Evolutionary conservation across 30 jellyfish, hydroid and myxozoan genomes (phyloP).

Genomic region (Rhopilema esculentum): DNA sequence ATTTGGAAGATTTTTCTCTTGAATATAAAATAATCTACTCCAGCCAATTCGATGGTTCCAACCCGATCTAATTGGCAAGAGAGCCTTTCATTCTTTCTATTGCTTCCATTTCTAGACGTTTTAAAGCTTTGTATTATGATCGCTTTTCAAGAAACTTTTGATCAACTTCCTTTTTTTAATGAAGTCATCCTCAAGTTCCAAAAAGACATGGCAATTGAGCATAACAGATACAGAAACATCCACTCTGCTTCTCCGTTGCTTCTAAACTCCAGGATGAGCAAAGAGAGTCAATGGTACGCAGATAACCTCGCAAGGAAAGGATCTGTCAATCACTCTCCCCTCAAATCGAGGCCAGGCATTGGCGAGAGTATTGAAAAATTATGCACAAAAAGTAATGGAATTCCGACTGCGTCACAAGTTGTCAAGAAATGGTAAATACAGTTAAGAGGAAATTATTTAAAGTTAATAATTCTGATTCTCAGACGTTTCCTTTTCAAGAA

Average conservation of each 20-base stretch:
- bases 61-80: too few species aligned
- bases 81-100: not conserved
- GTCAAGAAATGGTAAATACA: slow-evolving; percentile 79
- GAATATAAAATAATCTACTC: too few species aligned
- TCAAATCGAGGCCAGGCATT: slow-evolving; percentile 65
- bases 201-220: slow-evolving; percentile 80
- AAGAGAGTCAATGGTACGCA: slow-evolving; percentile 91
- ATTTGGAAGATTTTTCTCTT: too few species aligned
- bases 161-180: too few species aligned
- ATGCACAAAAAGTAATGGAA: slow-evolving; percentile 80
- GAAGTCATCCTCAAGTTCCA: slow-evolving; percentile 80
- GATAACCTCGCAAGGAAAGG: slow-evolving; percentile 84
- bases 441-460: too few species aligned
- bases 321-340: slow-evolving; percentile 85
- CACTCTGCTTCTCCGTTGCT: slow-evolving; percentile 72
- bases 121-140: too few species aligned
- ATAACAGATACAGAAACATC: slow-evolving; percentile 75
- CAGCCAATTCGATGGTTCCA: too few species aligned
- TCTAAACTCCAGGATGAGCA: slow-evolving; percentile 69
- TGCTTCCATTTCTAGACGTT: too few species aligned
- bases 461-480: not conserved
- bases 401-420: slow-evolving; percentile 88
- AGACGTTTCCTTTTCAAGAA: not conserved
- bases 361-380: slow-evolving; percentile 96
- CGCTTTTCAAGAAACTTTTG: too few species aligned